Base-by-base conservation (phyloP, 2,888 invertebrate species). In the Esperia sulphurella region DNA sequence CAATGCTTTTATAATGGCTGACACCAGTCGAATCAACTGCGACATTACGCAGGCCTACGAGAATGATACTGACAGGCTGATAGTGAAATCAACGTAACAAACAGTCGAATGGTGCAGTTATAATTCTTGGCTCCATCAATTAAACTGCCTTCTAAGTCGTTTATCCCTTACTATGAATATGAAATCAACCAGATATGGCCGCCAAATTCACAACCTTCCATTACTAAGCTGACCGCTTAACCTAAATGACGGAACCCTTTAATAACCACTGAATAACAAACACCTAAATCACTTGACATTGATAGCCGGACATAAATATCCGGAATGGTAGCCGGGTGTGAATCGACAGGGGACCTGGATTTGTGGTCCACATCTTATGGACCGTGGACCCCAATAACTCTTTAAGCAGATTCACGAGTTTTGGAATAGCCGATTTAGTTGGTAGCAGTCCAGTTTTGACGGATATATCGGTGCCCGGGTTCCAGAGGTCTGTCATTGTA, bases 281-380 rank as follows among this genome's bases (percentile, higher is more conserved):
- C 55, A 57, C 56, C 54, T 59, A 62, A 62, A 62, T 61, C 61
- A 58, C 58, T 61, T 58, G 63, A 62, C 61, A 53, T 53, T 48
- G 45, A 64, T 67, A 52, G 52, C 55, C 49, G 53, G 52, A 54
- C 59, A 61, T 71, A 68, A 66, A 69, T 69, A 71, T 62, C 57
- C 55, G 51, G 58, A 57, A 67, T 66, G 54, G 51, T 58, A 56
- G 69, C 65, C 61, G 57, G 61, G 64, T 67, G 68, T 74, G 77
- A 80, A 81, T 80, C 80, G 82, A 81, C 79, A 74, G 63, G 72
- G 78, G 80, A 61, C 66, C 68, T 65, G 69, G 75, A 75, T 81
- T 80, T 74, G 82, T 82, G 71, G 71, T 59, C 58, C 64, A 71
- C 76, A 70, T 78, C 75, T 79, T 75, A 75, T 67, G 67, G 76